Base-by-base conservation (phyloP, 2,113 vertebrate species). In the Manacus vitellinus region DNA sequence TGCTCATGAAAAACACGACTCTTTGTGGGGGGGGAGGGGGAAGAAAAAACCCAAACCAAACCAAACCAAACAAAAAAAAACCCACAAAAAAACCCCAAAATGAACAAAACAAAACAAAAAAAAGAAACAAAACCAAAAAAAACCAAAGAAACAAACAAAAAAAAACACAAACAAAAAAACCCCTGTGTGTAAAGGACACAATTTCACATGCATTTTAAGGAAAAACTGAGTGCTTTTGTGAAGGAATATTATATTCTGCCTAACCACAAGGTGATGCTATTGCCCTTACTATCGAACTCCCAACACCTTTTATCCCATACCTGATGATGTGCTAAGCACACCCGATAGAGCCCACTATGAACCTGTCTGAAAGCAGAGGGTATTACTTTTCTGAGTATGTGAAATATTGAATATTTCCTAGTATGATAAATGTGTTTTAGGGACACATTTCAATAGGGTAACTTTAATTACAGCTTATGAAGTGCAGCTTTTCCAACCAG, bases 251-350 rank as follows among this genome's bases (percentile, higher is more conserved):
- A 30, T 30, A 77, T 88, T 58, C 58, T 71, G 30, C 77, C 56
- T 56, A 51, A 62, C 97, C 97, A 98, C 94, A 88, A 97, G 97
- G 95, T 96, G 97, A 95, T 92, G 95, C 25, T 97, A 55, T 95
- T 98, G 92, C 73, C 88, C 88, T 95, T 92, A 39, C 58, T 92
- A 94, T 20, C 21, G 55, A 95, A 82, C 30, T 14, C 61, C 68
- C 68, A 82, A 16, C 10, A 18, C 17, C 49, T 41, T 79, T 70
- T 59, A 33, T 55, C 19, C 41, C 62, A 1, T 17, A 66, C 44
- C 27, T 1, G 2, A 28, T 27, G 59, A 16, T 30, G 22, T 47
- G 10, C 77, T 67, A 92, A 87, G 35, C 25, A 43, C 11, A 58
- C 49, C 14, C 44, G 33, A 31, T 2, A 39, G 49, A 79, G 35